Base-by-base conservation (phyloP, 2,113 vertebrate genomes). In the Takifugu bimaculatus region DNA sequence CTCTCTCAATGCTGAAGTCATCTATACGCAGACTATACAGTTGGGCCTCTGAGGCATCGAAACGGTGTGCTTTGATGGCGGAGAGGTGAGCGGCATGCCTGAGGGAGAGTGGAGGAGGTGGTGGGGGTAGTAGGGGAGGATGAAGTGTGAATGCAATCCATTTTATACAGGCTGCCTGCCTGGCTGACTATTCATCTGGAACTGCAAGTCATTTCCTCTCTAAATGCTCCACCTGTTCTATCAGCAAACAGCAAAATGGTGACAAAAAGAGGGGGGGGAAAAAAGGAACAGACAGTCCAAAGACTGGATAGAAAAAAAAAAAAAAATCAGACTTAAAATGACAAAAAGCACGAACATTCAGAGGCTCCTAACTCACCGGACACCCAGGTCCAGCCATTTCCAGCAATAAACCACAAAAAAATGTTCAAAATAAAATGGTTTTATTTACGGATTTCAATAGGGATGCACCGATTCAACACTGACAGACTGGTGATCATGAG, bases 171-270 rank as follows among this genome's bases (percentile, higher is more conserved):
- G 63, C 76, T 57, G 59, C 27, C 74, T 74, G 74, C 28, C 69
- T 69, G 79, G 55, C 76, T 73, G 75, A 63, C 53, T 73, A 85
- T 79, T 63, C 74, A 85, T 78, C 73, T 7, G 49, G 69, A 84
- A 86, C 78, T 79, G 80, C 74, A 75, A 82, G 72, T 84, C 72
- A 81, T 76, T 86, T 77, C 72, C 79, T 79, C 75, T 80, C 68
- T 48, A 60, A 15, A 2, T 48, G 45, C 45, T 74, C 62, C 74
- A 81, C 79, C 77, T 82, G 71, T 75, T 73, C 59, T 57, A 59
- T 59, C 56, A 11, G 20, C 65, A 62, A 63, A 69, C 62, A 68
- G 57, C 14, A 26, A 68, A 70, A 58, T 29, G 43, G 65, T 61
- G 57, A 62, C 54, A 57, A 49, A 25, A 12, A n/a, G 25, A 14